These are phyloP conservation scores for Cecidostiba fungosa DNA, from an alignment of 2,888 invertebrate genomes.

Conservation along the genomic window DNA sequence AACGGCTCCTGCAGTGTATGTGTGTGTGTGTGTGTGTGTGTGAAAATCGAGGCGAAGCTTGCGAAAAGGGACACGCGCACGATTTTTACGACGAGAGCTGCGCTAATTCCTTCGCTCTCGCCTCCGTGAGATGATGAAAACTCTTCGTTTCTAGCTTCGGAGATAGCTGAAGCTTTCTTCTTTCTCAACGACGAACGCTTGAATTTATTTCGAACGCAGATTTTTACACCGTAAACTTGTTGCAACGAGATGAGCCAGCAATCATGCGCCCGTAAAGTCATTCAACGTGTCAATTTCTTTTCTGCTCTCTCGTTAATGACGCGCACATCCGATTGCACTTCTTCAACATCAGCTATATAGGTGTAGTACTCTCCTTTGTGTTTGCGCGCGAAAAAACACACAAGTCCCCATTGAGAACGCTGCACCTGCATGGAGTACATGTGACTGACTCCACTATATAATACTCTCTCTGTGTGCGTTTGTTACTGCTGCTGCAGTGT, in stretches of 20 bases:
- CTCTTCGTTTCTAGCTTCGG: too few relatives aligned
- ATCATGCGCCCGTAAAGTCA: conserved; percentile 40
- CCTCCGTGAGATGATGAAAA: not conserved
- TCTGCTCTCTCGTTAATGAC: conserved; percentile 32
- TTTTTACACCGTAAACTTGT: not conserved
- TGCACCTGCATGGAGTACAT: not conserved
- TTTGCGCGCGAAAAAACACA: not conserved
- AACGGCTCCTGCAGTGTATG: conserved; percentile 56
- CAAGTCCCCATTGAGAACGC: conserved; percentile 33
- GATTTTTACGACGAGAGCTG: not conserved
- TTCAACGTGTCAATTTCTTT: conserved; percentile 53
- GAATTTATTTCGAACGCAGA: not conserved
- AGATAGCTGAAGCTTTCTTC: too few relatives aligned
- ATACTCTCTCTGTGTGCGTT: not conserved
- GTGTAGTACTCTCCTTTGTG: not conserved
- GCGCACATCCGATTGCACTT: conserved; percentile 46
- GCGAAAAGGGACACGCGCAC: not conserved
- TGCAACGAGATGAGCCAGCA: not conserved
- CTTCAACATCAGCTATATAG: not conserved
- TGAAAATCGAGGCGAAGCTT: conserved; percentile 1
- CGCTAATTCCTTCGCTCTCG: conserved; percentile 1
- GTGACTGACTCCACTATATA: not conserved
- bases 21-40: not conserved
- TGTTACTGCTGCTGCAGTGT: conserved; percentile 5
- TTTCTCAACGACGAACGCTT: not conserved